Evolutionary conservation across 2,888 invertebrate species (phyloP), one percentile per base, ranked within the genome.

Genomic region (Piscicola geometra): DNA sequence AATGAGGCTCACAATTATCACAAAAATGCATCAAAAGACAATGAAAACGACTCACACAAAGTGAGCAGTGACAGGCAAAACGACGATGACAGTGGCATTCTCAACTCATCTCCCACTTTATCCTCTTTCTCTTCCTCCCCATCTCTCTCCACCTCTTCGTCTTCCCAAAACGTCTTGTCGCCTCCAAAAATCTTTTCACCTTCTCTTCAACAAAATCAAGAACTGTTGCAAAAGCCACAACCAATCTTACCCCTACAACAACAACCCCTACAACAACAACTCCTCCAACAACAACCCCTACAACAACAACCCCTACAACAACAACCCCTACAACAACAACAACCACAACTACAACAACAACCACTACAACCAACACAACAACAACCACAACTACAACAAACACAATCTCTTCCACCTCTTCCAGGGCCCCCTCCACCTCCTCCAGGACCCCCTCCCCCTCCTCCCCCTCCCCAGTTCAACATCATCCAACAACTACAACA

Each of bases 401-500:
- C 60, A 56, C 60, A 47, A 47, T 47, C 50, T 47, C 12, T 15
- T 47, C 50, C 21, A 9, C 50, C 50, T 9, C 21, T 21, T 15
- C 50, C 9, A 21, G 21, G 12, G 9, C 50, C 50, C 50, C 50
- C 50, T 9, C 50, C 25, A 56, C 60, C 60, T 25, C 60, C 60
- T 56, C 60, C 60, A 25, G 60, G 60, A 25, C 60, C 60, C 3
- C 60, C 60, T n/a, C 60, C 60, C 3, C 60, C 60, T 3, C 3
- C 25, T 3, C 60, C 60, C 3, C 60, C 60, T 25, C 60, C 60
- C n/a, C 60, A 56, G 60, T n/a, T n/a, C 3, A 56, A 56, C 60
- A 56, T 56, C 60, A 56, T 56, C n/a, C n/a, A 56, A 56, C 60
- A 56, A 56, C 60, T 56, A 18, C 21, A 56, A 56, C 60, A 56